Base-by-base conservation (phyloP, 2,888 invertebrate genomes). In the Oxystoma pomonae region DNA sequence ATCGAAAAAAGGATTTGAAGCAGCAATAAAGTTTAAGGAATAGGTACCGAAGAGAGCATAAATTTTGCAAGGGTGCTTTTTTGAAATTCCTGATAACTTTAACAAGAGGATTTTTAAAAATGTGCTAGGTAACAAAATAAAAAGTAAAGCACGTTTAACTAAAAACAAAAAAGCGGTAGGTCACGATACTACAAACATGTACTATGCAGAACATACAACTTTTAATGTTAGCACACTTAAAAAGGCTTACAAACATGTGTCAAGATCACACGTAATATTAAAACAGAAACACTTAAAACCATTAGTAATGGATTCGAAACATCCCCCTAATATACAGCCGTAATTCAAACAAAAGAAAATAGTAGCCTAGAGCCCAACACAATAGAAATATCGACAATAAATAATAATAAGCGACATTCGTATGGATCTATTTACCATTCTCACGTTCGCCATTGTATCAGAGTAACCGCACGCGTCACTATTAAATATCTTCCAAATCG, bases 401-500 rank as follows among this genome's bases (percentile, higher is more conserved):
- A 78, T 78, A 78, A 77, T 75, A 77, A 78, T 78, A 77, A 77
- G 70, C 73, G 72, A 71, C 76, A 75, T 72, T 64, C 60, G 21
- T 60, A 20, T 62, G 62, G 65, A 65, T 71, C 67, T 78, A 75
- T 79, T 80, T 80, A 77, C 77, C 67, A 76, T 80, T 80, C 80
- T 79, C 80, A 80, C 80, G 79, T 78, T 74, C 71, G 71, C 73
- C 69, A 72, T 66, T 72, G 69, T 71, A 70, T 69, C 70, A 70
- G 74, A 74, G 75, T 75, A 76, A 75, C 73, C 72, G 73, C 74
- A 77, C 74, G 73, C 78, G 12, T 60, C 56, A 64, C 61, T 77
- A 77, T 79, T 78, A 79, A 78, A 78, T 78, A 77, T 78, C 77
- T 77, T 76, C 77, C 79, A 79, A 79, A 79, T 80, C 78, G 76